Evolutionary conservation across 2,797 vertebrate genomes (phyloP), one percentile per base, ranked within the genome.

Genomic region (Acrossocheilus wenchowensis): DNA sequence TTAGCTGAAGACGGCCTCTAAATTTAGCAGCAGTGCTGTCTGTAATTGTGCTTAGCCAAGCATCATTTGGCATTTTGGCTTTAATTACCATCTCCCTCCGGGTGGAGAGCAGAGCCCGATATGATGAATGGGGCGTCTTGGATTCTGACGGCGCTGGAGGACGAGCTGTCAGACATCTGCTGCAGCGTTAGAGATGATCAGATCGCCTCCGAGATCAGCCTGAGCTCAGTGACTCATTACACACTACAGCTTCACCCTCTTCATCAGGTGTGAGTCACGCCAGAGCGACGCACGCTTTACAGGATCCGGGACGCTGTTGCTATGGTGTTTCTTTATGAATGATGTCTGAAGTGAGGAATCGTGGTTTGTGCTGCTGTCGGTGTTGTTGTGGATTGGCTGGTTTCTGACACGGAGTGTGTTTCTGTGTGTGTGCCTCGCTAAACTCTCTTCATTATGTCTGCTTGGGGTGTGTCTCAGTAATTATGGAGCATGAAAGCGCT

Each of bases 41-140:
- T 91, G 88, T 90, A 89, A 91, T 92, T 92, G 91, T 91, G 91
- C 92, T 92, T 92, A 92, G 90, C 89, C 88, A 91, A 92, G 92
- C 92, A 93, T 92, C 88, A 92, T 93, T 90, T 92, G 91, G 87
- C 91, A 92, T 92, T 93, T 91, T 91, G 90, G 88, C 88, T 92
- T 90, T 90, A 92, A 93, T 92, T 92, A 91, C 89, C 86, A 84
- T 89, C 87, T 91, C 90, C 90, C 91, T 88, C 78, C 75, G 89
- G 90, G 88, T 78, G 60, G 83, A 85, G 77, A 82, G 84, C 77
- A 52, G 86, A 84, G 87, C 72, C 83, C 86, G 66, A 87, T 86
- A 90, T 93, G 91, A 93, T 92, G 90, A 92, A 92, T 92, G 90
- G 87, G 90, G 75, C 68, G 88, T 90, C 89, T 14, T 50, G 1